Conservation (phyloP, 2,888 invertebrate genomes). For the Coleophora flavipennella region DNA sequence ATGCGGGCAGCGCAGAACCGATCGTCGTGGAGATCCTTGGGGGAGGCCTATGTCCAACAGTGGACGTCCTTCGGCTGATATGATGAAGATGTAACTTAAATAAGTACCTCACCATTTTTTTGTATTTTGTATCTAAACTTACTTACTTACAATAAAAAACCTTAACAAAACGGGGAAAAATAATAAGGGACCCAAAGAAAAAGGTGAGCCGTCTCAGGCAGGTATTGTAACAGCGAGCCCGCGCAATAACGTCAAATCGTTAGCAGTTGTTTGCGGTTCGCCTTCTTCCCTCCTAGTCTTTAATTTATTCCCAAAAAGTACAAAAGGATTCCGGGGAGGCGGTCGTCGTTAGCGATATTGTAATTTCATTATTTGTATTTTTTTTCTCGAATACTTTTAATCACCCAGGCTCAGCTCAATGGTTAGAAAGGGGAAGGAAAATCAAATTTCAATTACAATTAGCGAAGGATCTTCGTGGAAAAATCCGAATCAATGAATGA, state of each 20-base stretch:
- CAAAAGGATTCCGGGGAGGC: slow-evolving; percentile 69
- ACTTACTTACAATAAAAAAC: too few species aligned
- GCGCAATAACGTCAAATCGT: slow-evolving; percentile 49
- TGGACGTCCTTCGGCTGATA: too few species aligned
- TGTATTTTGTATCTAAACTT: too few species aligned
- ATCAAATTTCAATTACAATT: slow-evolving; percentile 74
- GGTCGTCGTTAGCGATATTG: slow-evolving; percentile 72
- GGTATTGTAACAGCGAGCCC: slow-evolving; percentile 22
- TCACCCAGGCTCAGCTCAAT: slow-evolving; percentile 51
- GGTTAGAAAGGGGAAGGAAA: slow-evolving; percentile 47
- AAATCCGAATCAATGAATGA: slow-evolving; percentile 57
- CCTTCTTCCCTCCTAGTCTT: slow-evolving; percentile 48
- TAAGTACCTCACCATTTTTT: too few species aligned
- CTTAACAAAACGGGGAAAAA: too few species aligned
- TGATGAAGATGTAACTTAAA: too few species aligned
- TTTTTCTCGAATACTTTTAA: slow-evolving; percentile 67
- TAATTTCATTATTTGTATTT: slow-evolving; percentile 75
- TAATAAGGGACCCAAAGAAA: background rate
- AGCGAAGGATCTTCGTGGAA: slow-evolving; percentile 61
- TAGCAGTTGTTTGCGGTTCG: slow-evolving; percentile 50
- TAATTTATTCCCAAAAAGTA: slow-evolving; percentile 69
- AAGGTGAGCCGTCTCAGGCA: background rate
- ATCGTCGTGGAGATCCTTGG: too few species aligned
- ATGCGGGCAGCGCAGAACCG: too few species aligned
- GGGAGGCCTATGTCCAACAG: too few species aligned